phyloP scores from a whole-genome alignment of 2,113 vertebrate genomes.

The Perccottus glenii region DNA sequence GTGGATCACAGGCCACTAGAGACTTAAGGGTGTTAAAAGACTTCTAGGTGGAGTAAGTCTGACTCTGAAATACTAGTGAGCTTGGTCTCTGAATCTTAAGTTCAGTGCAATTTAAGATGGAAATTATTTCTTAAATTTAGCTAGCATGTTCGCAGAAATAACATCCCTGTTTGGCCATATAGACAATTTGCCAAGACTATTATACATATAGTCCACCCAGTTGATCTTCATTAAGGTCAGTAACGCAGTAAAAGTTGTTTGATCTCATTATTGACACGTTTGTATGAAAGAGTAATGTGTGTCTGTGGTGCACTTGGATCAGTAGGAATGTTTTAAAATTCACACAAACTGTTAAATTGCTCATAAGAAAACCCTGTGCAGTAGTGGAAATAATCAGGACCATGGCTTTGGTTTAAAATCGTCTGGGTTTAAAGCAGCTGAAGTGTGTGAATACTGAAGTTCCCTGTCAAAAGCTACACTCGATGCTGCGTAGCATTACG shows the following conservation, averaged over 20 bases:
- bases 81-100: slow-evolving; percentile 12
- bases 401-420: not conserved
- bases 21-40: slow-evolving; percentile 21
- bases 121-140: not conserved
- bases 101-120: not conserved
- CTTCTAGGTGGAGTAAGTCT: slow-evolving; percentile 15
- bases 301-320: not conserved
- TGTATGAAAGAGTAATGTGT: not conserved
- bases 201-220: not conserved
- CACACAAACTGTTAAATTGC: not conserved
- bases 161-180: not conserved
- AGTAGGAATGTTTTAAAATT: not conserved
- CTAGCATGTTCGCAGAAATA: not conserved
- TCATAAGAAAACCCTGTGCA: not conserved
- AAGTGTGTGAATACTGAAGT: no score
- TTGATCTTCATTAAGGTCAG: not conserved
- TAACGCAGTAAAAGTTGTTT: not conserved
- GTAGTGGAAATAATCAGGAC: not conserved
- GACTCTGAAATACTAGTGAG: slow-evolving; percentile 9
- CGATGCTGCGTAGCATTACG: no score
- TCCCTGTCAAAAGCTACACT: no score
- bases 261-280: not conserved
- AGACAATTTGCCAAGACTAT: not conserved
- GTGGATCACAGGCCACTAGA: slow-evolving; percentile 27
- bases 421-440: not conserved